phyloP scores from a whole-genome alignment of 2,888 invertebrate species.

The Notocelia uddmanniana region DNA sequence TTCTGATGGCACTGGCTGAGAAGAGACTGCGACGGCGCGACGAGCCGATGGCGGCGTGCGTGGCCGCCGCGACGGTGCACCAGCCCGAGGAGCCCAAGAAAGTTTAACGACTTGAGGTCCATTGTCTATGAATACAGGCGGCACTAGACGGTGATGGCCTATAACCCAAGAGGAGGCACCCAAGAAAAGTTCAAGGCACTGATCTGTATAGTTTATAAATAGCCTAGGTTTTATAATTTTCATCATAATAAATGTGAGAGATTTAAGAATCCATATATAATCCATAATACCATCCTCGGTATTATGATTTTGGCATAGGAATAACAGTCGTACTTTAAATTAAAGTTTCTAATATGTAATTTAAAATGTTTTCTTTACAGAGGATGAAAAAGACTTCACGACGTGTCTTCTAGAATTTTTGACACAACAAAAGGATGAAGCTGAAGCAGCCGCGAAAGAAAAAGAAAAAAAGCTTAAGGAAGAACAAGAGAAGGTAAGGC shows the following conservation, averaged over 20 bases:
- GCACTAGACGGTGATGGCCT: too few species aligned
- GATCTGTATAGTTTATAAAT: too few species aligned
- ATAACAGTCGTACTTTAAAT: neutral
- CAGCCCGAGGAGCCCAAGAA: too few species aligned
- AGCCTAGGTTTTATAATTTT: too few species aligned
- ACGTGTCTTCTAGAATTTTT: conserved; percentile 76
- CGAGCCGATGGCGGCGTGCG: conserved; percentile 88
- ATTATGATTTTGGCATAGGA: neutral
- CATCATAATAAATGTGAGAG: too few species aligned
- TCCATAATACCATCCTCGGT: too few species aligned
- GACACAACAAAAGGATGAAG: conserved; percentile 79
- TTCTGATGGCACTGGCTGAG: too few species aligned
- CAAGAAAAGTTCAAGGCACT: too few species aligned
- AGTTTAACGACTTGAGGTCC: too few species aligned
- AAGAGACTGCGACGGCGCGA: conserved; percentile 87
- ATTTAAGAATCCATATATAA: too few species aligned
- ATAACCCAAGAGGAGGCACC: too few species aligned
- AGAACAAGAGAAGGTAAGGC: conserved; percentile 78
- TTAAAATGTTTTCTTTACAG: conserved; percentile 58
- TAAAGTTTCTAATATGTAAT: neutral
- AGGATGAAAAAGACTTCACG: conserved; percentile 74
- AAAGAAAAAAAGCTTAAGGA: conserved; percentile 72
- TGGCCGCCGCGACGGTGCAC: conserved; percentile 83
- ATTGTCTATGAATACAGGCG: too few species aligned
- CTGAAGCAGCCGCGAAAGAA: conserved; percentile 76